phyloP scores from a whole-genome alignment of 92 coral and sea anemone species.

The Micromussa lordhowensis region DNA sequence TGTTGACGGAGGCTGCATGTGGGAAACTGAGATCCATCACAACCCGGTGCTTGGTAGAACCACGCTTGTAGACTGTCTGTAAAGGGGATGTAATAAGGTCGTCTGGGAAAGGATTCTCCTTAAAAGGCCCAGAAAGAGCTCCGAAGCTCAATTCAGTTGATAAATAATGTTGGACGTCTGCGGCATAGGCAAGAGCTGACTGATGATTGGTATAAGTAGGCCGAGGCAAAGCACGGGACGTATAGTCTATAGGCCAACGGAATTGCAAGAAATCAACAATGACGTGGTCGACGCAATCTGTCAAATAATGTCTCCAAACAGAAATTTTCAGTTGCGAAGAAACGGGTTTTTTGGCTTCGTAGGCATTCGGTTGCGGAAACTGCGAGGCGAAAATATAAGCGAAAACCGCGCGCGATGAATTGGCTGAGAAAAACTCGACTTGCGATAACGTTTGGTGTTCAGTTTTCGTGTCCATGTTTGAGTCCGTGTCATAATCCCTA shows the following conservation, averaged over 20 bases:
- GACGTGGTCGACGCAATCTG: conserved; percentile 29
- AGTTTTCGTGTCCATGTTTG: conserved; percentile 20
- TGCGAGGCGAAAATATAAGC: conserved; percentile 40
- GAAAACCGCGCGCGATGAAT: conserved; percentile 23
- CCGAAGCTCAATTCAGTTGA: conserved; percentile 48
- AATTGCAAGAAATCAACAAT: conserved; percentile 42
- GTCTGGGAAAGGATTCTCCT: conserved; percentile 31
- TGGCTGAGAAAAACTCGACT: conserved; percentile 4
- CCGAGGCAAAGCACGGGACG: conserved; percentile 1
- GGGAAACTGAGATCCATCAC: conserved; percentile 59
- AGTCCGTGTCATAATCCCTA: conserved; percentile 23
- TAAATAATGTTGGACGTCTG: conserved; percentile 35
- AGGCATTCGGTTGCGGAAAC: conserved; percentile 30
- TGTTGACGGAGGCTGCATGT: conserved; percentile 34
- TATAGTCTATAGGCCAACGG: conserved; percentile 54
- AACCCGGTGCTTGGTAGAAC: conserved; percentile 35
- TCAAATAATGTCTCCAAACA: conserved; percentile 34
- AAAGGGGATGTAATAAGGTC: conserved; percentile 34
- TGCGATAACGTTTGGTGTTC: conserved; percentile 10
- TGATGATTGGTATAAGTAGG: conserved; percentile 44
- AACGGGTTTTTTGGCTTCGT: conserved; percentile 36
- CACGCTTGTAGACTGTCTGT: conserved; percentile 56
- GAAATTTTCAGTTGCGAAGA: conserved; percentile 32
- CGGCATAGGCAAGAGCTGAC: conserved; percentile 38
- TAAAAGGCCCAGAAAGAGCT: conserved; percentile 54